These are phyloP conservation scores for Jacana jacana DNA, from an alignment of 2,113 vertebrate genomes.

Conservation along the genomic window DNA sequence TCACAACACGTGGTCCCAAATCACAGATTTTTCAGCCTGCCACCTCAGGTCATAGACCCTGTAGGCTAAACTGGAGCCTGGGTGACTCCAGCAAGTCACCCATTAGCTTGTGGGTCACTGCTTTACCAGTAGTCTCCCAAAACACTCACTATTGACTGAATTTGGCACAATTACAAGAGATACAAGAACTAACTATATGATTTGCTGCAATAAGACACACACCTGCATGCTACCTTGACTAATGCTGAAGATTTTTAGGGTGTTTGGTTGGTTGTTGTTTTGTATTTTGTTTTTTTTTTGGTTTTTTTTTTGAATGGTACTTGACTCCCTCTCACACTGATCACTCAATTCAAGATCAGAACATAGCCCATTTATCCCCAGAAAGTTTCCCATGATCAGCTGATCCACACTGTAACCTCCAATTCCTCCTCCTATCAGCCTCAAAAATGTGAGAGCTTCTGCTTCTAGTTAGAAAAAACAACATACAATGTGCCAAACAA, in stretches of 20 bases:
- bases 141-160: not conserved
- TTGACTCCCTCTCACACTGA: not conserved
- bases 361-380: fast-evolving
- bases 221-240: not conserved
- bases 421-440: not conserved
- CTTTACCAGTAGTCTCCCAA: not conserved
- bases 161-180: not conserved
- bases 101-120: not conserved
- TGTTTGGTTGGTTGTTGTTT: no score
- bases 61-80: not conserved
- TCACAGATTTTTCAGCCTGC: not conserved
- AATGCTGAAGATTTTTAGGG: fast-evolving
- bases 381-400: not conserved
- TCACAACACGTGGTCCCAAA: not conserved
- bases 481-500: fast-evolving
- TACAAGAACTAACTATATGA: not conserved
- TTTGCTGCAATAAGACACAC: not conserved
- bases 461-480: not conserved
- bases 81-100: not conserved
- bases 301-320: not conserved
- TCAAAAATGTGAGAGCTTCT: not conserved
- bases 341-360: not conserved
- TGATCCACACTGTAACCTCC: not conserved
- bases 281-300: no score
- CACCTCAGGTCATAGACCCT: not conserved